phyloP scores from a whole-genome alignment of 2,888 invertebrate genomes.

The Euzophera pinguis region DNA sequence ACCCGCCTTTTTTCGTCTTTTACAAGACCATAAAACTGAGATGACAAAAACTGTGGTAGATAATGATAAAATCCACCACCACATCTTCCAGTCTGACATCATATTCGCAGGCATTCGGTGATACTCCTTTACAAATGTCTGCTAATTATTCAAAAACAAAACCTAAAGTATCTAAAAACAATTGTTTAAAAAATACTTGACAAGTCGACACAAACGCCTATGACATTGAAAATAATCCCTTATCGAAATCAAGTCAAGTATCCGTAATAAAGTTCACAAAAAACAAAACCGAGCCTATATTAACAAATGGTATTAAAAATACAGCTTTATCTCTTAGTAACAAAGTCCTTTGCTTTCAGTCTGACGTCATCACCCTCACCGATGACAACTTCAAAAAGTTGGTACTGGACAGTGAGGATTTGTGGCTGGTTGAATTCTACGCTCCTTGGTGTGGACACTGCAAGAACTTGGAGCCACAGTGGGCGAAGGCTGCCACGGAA shows the following conservation, averaged over 20 bases:
- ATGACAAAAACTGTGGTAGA: not conserved
- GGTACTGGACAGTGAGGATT: slow-evolving; percentile 94
- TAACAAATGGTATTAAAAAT: too few species aligned
- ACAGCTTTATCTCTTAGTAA: not conserved
- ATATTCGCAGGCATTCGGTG: too few species aligned
- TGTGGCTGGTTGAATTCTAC: slow-evolving; percentile 99
- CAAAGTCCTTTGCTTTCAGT: slow-evolving; percentile 38
- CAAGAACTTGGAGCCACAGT: slow-evolving; percentile 97
- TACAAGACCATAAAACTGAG: not conserved
- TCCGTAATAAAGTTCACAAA: too few species aligned
- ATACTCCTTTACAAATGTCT: too few species aligned
- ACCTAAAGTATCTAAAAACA: too few species aligned
- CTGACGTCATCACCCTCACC: slow-evolving; percentile 92
- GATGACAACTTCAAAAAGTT: slow-evolving; percentile 96
- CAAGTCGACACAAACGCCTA: too few species aligned
- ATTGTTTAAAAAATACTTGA: too few species aligned
- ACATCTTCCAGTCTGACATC: not conserved
- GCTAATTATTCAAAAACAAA: too few species aligned
- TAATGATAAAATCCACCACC: slow-evolving; percentile 15
- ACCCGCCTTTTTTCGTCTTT: not conserved
- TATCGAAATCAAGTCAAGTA: too few species aligned
- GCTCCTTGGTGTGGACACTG: slow-evolving; percentile 99
- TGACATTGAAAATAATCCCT: too few species aligned
- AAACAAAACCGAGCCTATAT: too few species aligned
- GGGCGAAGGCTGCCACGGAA: slow-evolving; percentile 96